Base-by-base conservation (phyloP, 1,140 invertebrate genomes). In the Drosophila mojavensis region DNA sequence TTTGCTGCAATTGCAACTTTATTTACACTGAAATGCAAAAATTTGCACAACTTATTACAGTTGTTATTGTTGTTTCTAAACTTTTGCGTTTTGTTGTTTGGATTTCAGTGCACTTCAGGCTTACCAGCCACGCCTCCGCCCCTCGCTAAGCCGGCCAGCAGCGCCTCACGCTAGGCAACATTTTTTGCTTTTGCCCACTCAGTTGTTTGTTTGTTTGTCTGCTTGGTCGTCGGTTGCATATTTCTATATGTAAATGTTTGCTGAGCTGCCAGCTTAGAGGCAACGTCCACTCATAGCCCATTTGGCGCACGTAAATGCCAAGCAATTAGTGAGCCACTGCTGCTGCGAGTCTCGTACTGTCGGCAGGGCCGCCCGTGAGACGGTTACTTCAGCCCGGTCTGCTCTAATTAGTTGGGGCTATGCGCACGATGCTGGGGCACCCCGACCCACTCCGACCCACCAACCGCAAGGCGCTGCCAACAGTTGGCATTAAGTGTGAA, bases 21-120 rank as follows among this genome's bases (percentile, higher is more conserved):
- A 90, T 90, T 89, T 89, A 75, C 84, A 83, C 77, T 81, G 65
- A 81, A 89, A 89, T 89, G 79, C 84, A 89, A 89, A 84, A 89
- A 83, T 89, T 79, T 90, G 78, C 86, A 82, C 86, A 90, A 90
- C 71, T 90, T 90, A 86, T 90, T 90, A 90, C 67, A 62, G 69
- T 82, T 90, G 78, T 90, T 81, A 69, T 81, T 90, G 65, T 82
- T 75, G 84, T 84, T 78, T 72, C 84, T 89, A 85, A 85, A 85
- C 81, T 85, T 85, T 85, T 78, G 55, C 77, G 43, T 72, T 79
- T 71, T 58, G 41, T 75, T 82, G 85, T 82, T 90, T 90, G 79
- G 51, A 51, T 65, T 67, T 69, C 63, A 74, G 71, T 88, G 75
- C 62, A 72, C 78, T 69, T 45, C 58, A 73, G 74, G 53, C 71